phyloP scores from a whole-genome alignment of 2,797 vertebrate genomes.

The Lacerta agilis region DNA sequence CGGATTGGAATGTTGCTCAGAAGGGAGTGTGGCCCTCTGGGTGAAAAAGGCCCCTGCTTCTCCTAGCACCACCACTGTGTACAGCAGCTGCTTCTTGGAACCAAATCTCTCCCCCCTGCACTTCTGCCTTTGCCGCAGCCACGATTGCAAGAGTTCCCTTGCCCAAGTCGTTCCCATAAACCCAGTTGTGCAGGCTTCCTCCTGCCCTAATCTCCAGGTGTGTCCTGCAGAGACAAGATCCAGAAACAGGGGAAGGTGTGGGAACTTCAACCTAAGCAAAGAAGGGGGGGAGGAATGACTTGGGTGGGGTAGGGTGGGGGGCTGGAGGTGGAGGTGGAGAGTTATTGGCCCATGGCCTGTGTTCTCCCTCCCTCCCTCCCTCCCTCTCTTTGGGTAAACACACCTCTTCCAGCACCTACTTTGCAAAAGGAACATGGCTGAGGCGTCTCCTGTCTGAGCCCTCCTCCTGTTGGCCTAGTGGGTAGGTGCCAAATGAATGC shows the following conservation, averaged over 20 bases:
- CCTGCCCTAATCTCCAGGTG: constrained; percentile 10
- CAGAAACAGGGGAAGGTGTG: not conserved
- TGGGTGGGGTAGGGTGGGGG: too few species aligned
- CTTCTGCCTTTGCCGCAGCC: not conserved
- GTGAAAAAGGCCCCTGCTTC: not conserved
- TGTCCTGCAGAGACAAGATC: not conserved
- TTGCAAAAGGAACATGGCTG: not conserved
- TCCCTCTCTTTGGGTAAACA: not conserved
- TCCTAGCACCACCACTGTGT: not conserved
- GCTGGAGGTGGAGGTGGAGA: not conserved
- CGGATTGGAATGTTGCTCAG: too few species aligned
- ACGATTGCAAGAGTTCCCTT: not conserved
- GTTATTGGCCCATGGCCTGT: not conserved
- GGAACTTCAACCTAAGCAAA: not conserved
- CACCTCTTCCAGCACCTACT: not conserved
- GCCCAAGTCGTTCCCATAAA: not conserved
- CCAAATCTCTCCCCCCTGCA: too few species aligned
- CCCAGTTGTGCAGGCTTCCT: not conserved
- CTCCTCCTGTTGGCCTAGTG: not conserved
- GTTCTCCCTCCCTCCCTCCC: not conserved
- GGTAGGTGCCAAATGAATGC: not conserved
- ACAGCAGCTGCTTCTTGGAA: not conserved
- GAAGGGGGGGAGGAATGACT: not conserved
- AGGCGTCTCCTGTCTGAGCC: not conserved
- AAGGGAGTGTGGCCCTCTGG: too few species aligned